phyloP scores from a whole-genome alignment of 2,113 vertebrate genomes.

The Lampris incognitus region DNA sequence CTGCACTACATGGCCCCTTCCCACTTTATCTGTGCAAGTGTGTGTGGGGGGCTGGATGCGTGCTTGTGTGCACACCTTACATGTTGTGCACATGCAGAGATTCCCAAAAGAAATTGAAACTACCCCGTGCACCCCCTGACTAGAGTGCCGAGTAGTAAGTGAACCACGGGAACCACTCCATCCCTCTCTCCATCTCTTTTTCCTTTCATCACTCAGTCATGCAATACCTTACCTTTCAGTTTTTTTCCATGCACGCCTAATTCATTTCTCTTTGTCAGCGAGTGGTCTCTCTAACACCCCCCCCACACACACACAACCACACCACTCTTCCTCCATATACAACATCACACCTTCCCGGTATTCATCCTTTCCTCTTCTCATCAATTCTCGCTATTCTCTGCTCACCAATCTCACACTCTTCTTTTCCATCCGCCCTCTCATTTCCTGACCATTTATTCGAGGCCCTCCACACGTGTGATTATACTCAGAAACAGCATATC shows the following conservation, averaged over 20 bases:
- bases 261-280: conserved; percentile 47
- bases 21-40: conserved; percentile 7
- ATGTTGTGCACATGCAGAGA: conserved; percentile 27
- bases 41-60: conserved; percentile 23
- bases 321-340: conserved; percentile 23
- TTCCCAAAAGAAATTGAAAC: conserved; percentile 57
- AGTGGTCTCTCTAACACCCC: conserved; percentile 6
- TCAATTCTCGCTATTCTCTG: conserved; percentile 13
- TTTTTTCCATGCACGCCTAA: conserved; percentile 34
- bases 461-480: conserved; percentile 48
- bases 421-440: conserved; percentile 26
- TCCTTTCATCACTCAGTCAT: conserved; percentile 39
- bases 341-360: conserved; percentile 11
- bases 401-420: conserved; percentile 39
- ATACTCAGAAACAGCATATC: conserved; percentile 47
- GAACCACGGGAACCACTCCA: conserved; percentile 45
- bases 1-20: conserved; percentile 45
- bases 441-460: conserved; percentile 35
- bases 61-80: conserved; percentile 29
- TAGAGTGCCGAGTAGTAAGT: conserved; percentile 9
- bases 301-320: not conserved
- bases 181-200: conserved; percentile 51
- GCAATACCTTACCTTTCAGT: conserved; percentile 35
- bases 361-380: conserved; percentile 19
- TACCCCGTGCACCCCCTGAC: conserved; percentile 33